A percentile compares a stretch with the other conserved stretches of the same genome.
Conservation (phyloP, 2,888 invertebrate species). For the Hyposoter dolosus region DNA sequence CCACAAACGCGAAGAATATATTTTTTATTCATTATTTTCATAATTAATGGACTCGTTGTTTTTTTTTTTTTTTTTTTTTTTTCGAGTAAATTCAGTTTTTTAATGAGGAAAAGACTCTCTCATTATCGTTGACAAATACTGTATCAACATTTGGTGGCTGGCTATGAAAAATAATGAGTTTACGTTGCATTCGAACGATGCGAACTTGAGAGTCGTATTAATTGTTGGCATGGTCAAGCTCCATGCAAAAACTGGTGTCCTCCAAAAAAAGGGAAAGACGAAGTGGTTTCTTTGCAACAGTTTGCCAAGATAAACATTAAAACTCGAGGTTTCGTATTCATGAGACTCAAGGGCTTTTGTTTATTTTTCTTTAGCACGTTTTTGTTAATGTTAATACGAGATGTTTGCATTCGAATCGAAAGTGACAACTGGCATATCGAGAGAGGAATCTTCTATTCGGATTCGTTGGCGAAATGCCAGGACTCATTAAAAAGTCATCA, state of each 20-base stretch:
- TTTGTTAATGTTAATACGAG: constrained; percentile 21
- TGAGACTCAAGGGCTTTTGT: constrained; percentile 13
- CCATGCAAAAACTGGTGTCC: neutral
- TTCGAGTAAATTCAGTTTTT: too few species aligned
- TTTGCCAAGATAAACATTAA: neutral
- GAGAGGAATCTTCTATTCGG: constrained; percentile 38
- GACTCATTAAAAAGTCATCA: constrained; percentile 67
- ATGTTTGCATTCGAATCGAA: constrained; percentile 55
- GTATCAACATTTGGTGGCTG: too few species aligned
- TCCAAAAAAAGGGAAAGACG: neutral
- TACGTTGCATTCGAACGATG: neutral
- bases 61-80: too few species aligned
- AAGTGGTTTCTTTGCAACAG: neutral
- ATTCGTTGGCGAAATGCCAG: constrained; percentile 61
- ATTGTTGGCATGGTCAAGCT: neutral
- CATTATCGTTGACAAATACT: too few species aligned
- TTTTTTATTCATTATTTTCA: too few species aligned
- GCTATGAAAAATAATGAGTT: too few species aligned
- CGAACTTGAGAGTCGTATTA: neutral
- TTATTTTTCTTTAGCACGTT: neutral
- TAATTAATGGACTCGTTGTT: too few species aligned
- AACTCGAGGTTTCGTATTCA: constrained; percentile 20
- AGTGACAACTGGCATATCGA: constrained; percentile 56
- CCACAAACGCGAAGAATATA: too few species aligned
- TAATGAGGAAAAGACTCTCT: too few species aligned